Evolutionary conservation across 2,888 invertebrate genomes (phyloP).

Genomic region (Macaria notata): DNA sequence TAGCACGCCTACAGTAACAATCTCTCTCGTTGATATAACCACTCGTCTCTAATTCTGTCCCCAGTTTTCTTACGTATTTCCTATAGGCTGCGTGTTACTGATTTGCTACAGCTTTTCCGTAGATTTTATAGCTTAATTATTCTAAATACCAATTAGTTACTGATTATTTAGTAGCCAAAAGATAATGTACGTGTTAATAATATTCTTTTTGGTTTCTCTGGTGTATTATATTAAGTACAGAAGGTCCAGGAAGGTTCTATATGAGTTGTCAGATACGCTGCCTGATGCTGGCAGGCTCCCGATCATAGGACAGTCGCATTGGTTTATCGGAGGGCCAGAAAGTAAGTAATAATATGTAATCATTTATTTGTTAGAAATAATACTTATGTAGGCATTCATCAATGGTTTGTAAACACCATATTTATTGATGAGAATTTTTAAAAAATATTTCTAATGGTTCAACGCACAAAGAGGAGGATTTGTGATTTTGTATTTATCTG

Average conservation of each 20-base stretch:
- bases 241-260: conserved; percentile 48
- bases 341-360: conserved; percentile 44
- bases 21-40: conserved; percentile 5
- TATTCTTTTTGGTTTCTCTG: conserved; percentile 43
- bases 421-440: too few species aligned
- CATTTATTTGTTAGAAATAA: too few species aligned
- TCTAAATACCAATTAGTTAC: too few species aligned
- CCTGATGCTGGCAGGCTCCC: conserved; percentile 53
- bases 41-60: conserved; percentile 1
- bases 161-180: too few species aligned
- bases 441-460: too few species aligned
- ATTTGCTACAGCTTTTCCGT: not conserved
- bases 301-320: conserved; percentile 61
- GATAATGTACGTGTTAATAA: conserved; percentile 48
- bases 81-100: conserved; percentile 3
- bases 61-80: conserved; percentile 5
- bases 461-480: too few species aligned
- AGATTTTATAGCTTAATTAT: too few species aligned
- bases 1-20: not conserved
- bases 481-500: too few species aligned
- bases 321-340: conserved; percentile 67
- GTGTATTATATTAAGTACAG: conserved; percentile 57
- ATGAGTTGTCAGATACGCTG: conserved; percentile 51
- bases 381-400: too few species aligned
- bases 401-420: too few species aligned